Evolutionary conservation across 2,888 invertebrate species (phyloP).

Genomic region (Dynastes maya): DNA sequence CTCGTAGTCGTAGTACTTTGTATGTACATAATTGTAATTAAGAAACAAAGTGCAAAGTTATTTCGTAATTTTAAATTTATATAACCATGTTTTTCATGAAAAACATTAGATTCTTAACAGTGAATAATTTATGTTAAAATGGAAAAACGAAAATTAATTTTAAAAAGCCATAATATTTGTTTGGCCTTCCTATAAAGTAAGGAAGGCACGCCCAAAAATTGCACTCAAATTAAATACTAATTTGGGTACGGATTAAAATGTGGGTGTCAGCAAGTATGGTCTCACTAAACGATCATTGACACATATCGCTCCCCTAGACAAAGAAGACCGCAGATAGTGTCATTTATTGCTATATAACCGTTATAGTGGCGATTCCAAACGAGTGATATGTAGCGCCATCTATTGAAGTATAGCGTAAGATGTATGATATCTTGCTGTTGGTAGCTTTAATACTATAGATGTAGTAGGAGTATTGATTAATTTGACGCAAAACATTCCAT

Average conservation of each 20-base stretch:
- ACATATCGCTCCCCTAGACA: constrained; percentile 92
- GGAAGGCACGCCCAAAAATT: constrained; percentile 83
- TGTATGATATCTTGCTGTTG: too few relatives aligned
- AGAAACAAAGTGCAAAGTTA: too few relatives aligned
- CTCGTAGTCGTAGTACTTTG: too few relatives aligned
- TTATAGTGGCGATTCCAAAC: not conserved
- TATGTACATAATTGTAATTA: too few relatives aligned
- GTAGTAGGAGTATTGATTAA: too few relatives aligned
- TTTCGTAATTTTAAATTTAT: too few relatives aligned
- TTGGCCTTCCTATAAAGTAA: constrained; percentile 76
- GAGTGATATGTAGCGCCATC: constrained; percentile 28
- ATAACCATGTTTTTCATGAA: too few relatives aligned
- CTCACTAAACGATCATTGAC: constrained; percentile 90
- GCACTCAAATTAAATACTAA: constrained; percentile 73
- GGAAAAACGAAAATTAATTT: too few relatives aligned
- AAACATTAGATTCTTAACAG: too few relatives aligned
- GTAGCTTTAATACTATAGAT: too few relatives aligned
- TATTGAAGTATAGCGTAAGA: not conserved
- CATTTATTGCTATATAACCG: not conserved
- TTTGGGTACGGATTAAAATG: constrained; percentile 75
- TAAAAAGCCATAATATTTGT: constrained; percentile 7
- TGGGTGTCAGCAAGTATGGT: constrained; percentile 87
- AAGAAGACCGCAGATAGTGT: constrained; percentile 73
- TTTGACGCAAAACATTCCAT: too few relatives aligned
- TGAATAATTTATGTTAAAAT: too few relatives aligned